phyloP scores from a whole-genome alignment of 2,888 invertebrate species.

The Parthenolecanium corni region DNA sequence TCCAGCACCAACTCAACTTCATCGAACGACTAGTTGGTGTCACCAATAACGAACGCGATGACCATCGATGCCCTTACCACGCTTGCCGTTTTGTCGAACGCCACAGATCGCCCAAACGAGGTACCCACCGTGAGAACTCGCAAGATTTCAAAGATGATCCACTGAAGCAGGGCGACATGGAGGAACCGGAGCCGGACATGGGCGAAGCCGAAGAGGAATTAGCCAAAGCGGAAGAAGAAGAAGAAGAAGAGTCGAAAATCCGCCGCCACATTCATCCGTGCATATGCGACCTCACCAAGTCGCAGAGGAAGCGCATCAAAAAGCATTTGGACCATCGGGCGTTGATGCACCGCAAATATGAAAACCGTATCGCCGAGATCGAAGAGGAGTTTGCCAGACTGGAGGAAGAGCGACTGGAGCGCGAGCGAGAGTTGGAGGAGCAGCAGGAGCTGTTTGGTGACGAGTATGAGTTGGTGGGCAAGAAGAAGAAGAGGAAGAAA shows the following conservation, averaged over 20 bases:
- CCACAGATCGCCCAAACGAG: not conserved
- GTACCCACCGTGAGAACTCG: too few relatives aligned
- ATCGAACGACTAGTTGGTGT: too few relatives aligned
- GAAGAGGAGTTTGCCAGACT: constrained; percentile 3
- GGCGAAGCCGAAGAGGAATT: not conserved
- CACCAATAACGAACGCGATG: too few relatives aligned
- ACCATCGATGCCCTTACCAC: too few relatives aligned
- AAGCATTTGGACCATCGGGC: not conserved
- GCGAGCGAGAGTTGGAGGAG: not conserved
- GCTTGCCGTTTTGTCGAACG: too few relatives aligned
- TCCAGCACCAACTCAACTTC: too few relatives aligned
- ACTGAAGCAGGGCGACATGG: not conserved
- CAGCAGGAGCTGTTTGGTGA: constrained; percentile 14
- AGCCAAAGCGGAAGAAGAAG: not conserved
- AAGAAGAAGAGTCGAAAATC: not conserved
- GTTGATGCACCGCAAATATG: not conserved
- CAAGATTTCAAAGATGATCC: not conserved
- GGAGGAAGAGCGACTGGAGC: constrained; percentile 1
- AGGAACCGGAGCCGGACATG: not conserved
- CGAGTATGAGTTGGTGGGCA: constrained; percentile 13
- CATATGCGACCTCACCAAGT: constrained; percentile 1
- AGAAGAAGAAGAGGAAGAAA: not conserved
- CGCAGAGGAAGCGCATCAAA: not conserved
- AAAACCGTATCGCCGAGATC: not conserved
- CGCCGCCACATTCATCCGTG: constrained; percentile 13